A percentile compares a stretch with the other conserved stretches of the same genome.
Evolutionary conservation across 2,797 vertebrate species (phyloP).

Genomic region (Hydrocynus forskahlii): DNA sequence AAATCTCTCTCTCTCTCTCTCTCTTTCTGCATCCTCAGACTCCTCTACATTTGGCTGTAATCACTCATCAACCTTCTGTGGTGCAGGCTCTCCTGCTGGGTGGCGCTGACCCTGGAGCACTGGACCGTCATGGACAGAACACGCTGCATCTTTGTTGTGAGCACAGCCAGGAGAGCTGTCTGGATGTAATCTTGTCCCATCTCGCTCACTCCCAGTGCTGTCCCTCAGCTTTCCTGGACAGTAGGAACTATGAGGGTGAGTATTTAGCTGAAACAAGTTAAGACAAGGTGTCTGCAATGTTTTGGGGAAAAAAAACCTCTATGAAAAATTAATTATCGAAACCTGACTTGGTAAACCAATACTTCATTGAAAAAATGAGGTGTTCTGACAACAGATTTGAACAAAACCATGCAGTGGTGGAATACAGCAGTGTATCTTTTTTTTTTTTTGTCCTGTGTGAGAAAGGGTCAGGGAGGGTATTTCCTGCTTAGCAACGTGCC

Average conservation of each 20-base stretch:
- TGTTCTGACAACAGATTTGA: too few species aligned
- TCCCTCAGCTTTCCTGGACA: slow-evolving; percentile 74
- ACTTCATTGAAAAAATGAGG: too few species aligned
- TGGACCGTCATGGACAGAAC: slow-evolving; percentile 89
- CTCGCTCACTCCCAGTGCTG: slow-evolving; percentile 44
- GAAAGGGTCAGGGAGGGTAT: slow-evolving; percentile 38
- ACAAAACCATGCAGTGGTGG: too few species aligned
- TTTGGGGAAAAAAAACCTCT: neutral
- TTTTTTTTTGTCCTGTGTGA: too few species aligned
- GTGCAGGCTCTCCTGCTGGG: slow-evolving; percentile 76
- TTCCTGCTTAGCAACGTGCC: slow-evolving; percentile 53
- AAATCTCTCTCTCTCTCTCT: neutral
- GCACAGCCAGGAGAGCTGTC: slow-evolving; percentile 76
- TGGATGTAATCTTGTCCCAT: slow-evolving; percentile 74
- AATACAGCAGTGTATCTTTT: too few species aligned
- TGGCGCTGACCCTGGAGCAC: slow-evolving; percentile 79
- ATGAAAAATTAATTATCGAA: too few species aligned
- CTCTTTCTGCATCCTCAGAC: slow-evolving; percentile 73
- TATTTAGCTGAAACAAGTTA: neutral
- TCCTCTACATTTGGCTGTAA: slow-evolving; percentile 88
- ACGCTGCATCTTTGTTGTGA: slow-evolving; percentile 87
- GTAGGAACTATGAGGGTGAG: slow-evolving; percentile 86
- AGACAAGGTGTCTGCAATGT: neutral
- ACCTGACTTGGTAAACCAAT: too few species aligned
- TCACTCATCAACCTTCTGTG: slow-evolving; percentile 79